Base-by-base conservation (phyloP, 2,888 invertebrate genomes). In the Xestia sexstrigata region DNA sequence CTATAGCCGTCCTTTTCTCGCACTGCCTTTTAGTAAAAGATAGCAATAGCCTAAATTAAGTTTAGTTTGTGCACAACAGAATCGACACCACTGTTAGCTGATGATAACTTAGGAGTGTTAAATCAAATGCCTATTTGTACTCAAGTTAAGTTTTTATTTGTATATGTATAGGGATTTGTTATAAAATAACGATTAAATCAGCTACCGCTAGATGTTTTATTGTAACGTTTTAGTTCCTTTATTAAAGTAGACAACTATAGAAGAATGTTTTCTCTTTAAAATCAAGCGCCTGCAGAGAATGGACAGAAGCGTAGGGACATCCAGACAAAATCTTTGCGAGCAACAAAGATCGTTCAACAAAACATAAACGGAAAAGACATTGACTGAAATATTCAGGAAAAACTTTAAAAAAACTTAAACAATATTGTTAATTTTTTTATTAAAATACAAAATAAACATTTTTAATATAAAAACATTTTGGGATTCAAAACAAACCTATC, bases 391-490 rank as follows among this genome's bases (percentile, higher is more conserved):
- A 9, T 26, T 26, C 23, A 11, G 35, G 5, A 20, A 42, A 45
- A 39, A 49, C 26, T n/a, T 6, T 0, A 30, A 60, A 47, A 60
- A 62, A 17, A 58, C 2, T 26, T 26, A 7, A n/a, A 1, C 9
- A 20, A 9, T 15, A 23, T 42, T 23, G 26, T 60, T 45, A 49
- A 13, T 35, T 68, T 81, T 30, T 74, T 85, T 85, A 85, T 74
- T 81, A 66, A 55, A 69, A 65, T 68, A 42, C 23, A 82, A 85
- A 70, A 60, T 79, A 86, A 84, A 84, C 87, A 84, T 84, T 87
- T 84, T 84, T 84, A 84, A 84, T 84, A 84, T 84, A 84, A 84
- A 84, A 84, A 84, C 87, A 89, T 81, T 84, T 90, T 73, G 70
- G 73, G 66, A 35, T 45, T 26, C 47, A n/a, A 47, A 35, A 63